Conservation (phyloP, 1,140 invertebrate species). For the Melitaea cinxia region DNA sequence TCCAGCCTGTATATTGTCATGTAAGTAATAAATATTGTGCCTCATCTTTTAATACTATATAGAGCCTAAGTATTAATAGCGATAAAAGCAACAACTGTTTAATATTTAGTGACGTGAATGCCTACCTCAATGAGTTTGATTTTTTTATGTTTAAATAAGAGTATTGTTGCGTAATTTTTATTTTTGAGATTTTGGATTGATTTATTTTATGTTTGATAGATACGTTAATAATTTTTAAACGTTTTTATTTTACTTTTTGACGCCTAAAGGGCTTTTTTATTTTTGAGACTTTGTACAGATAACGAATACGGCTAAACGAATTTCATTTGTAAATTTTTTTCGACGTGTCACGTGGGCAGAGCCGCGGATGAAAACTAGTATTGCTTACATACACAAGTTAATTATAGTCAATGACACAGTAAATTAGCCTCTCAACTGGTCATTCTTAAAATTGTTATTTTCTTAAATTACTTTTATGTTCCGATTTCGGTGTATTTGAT, state of each 20-base stretch:
- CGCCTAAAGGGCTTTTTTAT: constrained; percentile 4
- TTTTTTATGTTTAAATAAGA: constrained; percentile 8
- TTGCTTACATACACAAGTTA: constrained; percentile 11
- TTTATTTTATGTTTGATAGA: constrained; percentile 8
- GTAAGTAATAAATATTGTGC: no score
- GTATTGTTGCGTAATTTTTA: constrained; percentile 7
- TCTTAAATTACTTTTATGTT: constrained; percentile 6
- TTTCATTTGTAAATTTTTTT: neutral
- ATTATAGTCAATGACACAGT: constrained; percentile 15
- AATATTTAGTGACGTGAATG: constrained; percentile 7
- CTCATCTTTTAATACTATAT: neutral
- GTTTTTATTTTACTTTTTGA: constrained; percentile 7
- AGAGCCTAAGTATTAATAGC: constrained; percentile 1
- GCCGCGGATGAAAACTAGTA: constrained; percentile 9
- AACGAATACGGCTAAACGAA: neutral
- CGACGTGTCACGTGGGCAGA: constrained; percentile 5
- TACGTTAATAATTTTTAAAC: constrained; percentile 3
- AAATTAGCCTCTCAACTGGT: constrained; percentile 7
- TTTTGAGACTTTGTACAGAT: neutral
- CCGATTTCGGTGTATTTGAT: constrained; percentile 12
- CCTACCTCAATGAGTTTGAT: constrained; percentile 10
- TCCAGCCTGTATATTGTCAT: no score
- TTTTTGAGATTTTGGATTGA: constrained; percentile 6
- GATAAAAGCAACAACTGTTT: constrained; percentile 8
- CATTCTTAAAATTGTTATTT: constrained; percentile 7